Conservation (phyloP, 2,797 vertebrate genomes). For the Molossus alvarezi region DNA sequence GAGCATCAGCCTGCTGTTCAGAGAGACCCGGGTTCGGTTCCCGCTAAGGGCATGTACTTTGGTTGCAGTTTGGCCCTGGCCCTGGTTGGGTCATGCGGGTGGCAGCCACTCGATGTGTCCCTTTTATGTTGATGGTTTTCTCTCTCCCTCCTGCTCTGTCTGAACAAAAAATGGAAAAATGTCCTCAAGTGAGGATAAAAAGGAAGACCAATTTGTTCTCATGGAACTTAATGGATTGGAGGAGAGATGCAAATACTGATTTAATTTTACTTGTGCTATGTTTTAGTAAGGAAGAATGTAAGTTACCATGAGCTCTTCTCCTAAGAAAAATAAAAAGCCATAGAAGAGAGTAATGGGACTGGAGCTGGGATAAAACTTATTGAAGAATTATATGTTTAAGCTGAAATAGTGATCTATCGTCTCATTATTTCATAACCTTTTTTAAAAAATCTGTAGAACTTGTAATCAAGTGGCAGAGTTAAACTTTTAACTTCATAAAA, state of each 20-base stretch:
- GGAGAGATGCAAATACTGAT: conserved; percentile 21
- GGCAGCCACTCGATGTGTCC: too few species aligned
- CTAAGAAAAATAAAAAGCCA: not conserved
- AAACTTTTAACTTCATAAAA: not conserved
- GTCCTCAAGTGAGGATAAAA: too few species aligned
- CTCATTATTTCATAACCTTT: not conserved
- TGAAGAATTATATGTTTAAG: not conserved
- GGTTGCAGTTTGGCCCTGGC: too few species aligned
- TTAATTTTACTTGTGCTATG: conserved; percentile 39
- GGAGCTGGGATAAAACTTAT: not conserved
- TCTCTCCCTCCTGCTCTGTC: too few species aligned
- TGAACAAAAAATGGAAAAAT: too few species aligned
- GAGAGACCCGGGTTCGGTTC: too few species aligned
- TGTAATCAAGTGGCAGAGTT: conserved; percentile 44
- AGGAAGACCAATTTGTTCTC: conserved; percentile 13
- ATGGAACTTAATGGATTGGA: conserved; percentile 22
- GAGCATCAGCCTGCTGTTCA: too few species aligned
- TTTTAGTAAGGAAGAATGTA: conserved; percentile 43
- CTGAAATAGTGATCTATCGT: not conserved
- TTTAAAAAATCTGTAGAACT: not conserved
- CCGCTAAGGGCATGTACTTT: too few species aligned
- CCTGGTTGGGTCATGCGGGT: too few species aligned
- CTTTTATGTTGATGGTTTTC: too few species aligned
- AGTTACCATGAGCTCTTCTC: not conserved
- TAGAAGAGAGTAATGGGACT: not conserved